phyloP scores from a whole-genome alignment of 1,140 invertebrate species.

The Agrypnia vestita region DNA sequence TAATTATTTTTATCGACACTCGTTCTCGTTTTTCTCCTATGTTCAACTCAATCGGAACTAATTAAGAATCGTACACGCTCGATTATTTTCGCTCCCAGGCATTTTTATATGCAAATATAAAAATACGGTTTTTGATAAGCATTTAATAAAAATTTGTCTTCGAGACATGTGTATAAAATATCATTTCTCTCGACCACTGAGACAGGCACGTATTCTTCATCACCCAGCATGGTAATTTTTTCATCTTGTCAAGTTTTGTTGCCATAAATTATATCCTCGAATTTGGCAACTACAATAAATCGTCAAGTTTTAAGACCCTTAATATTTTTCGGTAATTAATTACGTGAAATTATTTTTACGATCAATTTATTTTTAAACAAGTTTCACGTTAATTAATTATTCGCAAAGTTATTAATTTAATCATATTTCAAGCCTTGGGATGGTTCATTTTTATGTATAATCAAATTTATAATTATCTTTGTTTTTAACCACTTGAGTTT shows the following conservation, averaged over 20 bases:
- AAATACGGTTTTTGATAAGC: too few relatives aligned
- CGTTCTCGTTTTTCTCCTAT: neutral
- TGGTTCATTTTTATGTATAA: too few relatives aligned
- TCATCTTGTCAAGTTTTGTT: constrained; percentile 34
- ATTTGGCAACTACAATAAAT: constrained; percentile 38
- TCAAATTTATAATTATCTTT: too few relatives aligned
- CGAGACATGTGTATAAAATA: constrained; percentile 1
- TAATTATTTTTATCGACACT: constrained; percentile 28
- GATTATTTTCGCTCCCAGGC: neutral
- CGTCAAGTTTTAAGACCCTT: constrained; percentile 9
- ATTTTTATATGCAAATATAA: neutral
- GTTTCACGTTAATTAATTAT: too few relatives aligned
- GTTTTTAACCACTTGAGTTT: too few relatives aligned
- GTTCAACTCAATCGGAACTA: constrained; percentile 18
- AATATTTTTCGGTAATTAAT: constrained; percentile 9
- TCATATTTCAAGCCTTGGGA: too few relatives aligned
- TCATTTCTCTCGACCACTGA: neutral
- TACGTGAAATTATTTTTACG: constrained; percentile 1
- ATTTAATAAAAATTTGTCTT: neutral
- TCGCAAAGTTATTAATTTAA: too few relatives aligned
- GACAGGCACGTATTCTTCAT: constrained; percentile 21
- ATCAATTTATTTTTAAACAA: constrained; percentile 8
- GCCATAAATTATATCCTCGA: constrained; percentile 34
- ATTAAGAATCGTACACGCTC: neutral
- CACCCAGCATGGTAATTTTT: constrained; percentile 29